Percentiles rank a stretch among this genome's conserved stretches.
phyloP scores from a whole-genome alignment of 2,113 vertebrate species.

The Tringa solitaria region DNA sequence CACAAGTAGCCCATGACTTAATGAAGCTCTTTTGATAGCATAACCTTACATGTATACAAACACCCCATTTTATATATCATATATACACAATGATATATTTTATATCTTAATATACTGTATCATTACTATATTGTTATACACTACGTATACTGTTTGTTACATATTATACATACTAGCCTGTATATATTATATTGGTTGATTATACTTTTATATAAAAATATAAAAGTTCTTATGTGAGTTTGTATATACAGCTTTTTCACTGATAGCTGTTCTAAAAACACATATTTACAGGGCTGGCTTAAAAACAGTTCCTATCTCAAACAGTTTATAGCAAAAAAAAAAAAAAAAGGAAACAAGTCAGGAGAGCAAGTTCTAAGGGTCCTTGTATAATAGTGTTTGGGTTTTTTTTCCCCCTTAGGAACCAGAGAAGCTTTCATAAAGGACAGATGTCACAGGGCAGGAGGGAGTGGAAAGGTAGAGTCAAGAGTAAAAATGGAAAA shows the following conservation, averaged over 20 bases:
- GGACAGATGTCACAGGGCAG: background rate
- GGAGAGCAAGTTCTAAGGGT: background rate
- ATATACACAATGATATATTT: background rate
- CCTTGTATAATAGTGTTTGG: background rate
- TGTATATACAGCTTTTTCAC: background rate
- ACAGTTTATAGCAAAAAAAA: background rate
- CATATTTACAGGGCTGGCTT: background rate
- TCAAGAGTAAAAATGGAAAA: background rate
- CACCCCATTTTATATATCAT: background rate
- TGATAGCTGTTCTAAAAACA: background rate
- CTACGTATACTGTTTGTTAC: background rate
- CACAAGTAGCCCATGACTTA: background rate
- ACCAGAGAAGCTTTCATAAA: background rate
- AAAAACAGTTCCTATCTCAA: background rate
- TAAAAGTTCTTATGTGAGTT: rapidly evolving
- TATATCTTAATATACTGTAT: background rate
- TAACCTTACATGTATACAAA: background rate
- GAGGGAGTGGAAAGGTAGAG: background rate
- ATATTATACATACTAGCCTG: background rate
- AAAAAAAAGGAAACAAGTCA: background rate
- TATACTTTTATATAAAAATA: background rate
- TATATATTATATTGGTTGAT: background rate
- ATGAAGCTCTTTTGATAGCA: background rate
- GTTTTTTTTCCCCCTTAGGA: background rate
- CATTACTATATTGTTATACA: background rate